Base-by-base conservation (phyloP, 2,888 invertebrate genomes). In the Eucriotettix oculatus region DNA sequence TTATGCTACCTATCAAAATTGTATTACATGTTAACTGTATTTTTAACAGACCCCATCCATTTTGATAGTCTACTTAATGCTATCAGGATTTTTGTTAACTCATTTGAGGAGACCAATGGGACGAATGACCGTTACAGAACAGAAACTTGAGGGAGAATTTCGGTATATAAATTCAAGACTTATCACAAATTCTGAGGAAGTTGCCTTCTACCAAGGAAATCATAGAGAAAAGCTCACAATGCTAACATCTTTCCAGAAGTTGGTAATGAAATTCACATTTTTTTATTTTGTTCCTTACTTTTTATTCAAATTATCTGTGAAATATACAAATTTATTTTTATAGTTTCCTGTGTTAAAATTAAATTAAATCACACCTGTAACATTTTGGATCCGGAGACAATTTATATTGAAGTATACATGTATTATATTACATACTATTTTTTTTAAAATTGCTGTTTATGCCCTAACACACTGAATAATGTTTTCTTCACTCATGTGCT, bases 121-220 rank as follows among this genome's bases (percentile, higher is more conserved):
- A 1, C 78, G 83, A 56, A 79, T 98, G 77, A 98, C 98, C 0
- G 91, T 95, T 0, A 84, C 84, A 63, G 98, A 99, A 73, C 98
- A 98, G 74, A 90, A 91, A 72, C 76, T 97, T n/a, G 99, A 99
- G 77, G 99, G 98, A 59, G 97, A 99, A 78, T 97, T 93, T 75
- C 82, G 98, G 71, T 97, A 93, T 71, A 94, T 97, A 43, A 95
- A 99, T 74, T 92, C 97, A 2, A 79, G 98, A 58, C 79, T 99
- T 42, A 98, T 99, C 63, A 95, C 96, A 0, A 96, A 98, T 74
- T 90, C 96, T 0, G 98, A 99, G 74, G 99, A 99, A 75, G 60
- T 64, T 56, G 81, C 81, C 3, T 82, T 82, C 69, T 82, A 81
- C 66, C 78, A 79, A 66, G 81, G 81, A 52, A 81, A 83, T 64